A percentile compares a stretch with the other conserved stretches of the same genome.
phyloP scores from a whole-genome alignment of 1,140 invertebrate species.

The Drosophila ercepeae region DNA sequence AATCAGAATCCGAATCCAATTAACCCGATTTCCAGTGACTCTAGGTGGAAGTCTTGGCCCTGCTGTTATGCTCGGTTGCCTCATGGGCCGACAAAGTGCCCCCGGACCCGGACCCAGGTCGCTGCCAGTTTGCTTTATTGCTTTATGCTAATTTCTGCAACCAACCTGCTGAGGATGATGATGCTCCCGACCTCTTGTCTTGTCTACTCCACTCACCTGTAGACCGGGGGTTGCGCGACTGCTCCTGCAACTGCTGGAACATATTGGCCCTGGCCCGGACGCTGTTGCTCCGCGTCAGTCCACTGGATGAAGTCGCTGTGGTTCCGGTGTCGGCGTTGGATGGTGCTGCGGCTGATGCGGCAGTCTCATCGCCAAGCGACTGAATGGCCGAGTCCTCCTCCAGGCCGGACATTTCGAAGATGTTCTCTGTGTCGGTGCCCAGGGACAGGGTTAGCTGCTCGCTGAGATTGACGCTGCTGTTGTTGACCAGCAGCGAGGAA shows the following conservation, averaged over 20 bases:
- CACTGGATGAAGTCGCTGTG: conserved; percentile 48
- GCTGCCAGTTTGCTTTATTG: conserved; percentile 48
- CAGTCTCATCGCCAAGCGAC: conserved; percentile 49
- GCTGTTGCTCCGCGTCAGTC: conserved; percentile 86
- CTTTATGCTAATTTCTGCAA: conserved; percentile 64
- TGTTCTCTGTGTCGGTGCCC: conserved; percentile 69
- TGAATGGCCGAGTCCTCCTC: conserved; percentile 68
- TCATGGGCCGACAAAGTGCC: conserved; percentile 39
- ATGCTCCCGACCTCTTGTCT: conserved; percentile 2
- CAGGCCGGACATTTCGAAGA: conserved; percentile 80
- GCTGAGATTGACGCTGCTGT: conserved; percentile 60
- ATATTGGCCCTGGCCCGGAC: conserved; percentile 86
- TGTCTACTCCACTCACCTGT: conserved; percentile 48
- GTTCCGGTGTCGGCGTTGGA: conserved; percentile 5
- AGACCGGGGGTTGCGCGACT: conserved; percentile 63
- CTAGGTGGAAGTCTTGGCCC: conserved; percentile 40
- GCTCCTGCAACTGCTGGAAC: conserved; percentile 87
- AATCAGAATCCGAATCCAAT: too few relatives aligned
- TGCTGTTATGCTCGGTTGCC: conserved; percentile 33
- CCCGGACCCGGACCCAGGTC: conserved; percentile 15
- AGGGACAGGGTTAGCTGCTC: conserved; percentile 64
- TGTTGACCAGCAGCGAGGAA: conserved; percentile 38
- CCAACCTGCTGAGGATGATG: conserved; percentile 2
- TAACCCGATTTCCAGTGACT: too few relatives aligned
- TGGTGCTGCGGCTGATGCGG: conserved; percentile 17